A percentile compares a stretch with the other conserved stretches of the same genome.
These are phyloP conservation scores for Smithornis capensis DNA, from an alignment of 2,113 vertebrate species.

Conservation along the genomic window DNA sequence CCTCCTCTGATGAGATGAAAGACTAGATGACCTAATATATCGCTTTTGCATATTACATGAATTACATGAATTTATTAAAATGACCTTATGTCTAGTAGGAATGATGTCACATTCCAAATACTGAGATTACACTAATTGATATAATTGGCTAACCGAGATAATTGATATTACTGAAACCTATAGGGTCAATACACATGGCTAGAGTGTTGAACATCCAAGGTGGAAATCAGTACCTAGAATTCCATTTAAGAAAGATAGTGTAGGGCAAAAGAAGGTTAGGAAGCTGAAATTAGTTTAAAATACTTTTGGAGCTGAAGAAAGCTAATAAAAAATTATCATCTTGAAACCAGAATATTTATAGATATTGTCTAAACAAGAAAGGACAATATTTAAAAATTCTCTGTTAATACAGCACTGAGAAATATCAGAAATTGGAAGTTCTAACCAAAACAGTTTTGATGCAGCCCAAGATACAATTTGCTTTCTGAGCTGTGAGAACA, in stretches of 20 bases:
- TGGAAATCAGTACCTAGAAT: background rate
- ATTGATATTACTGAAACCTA: background rate
- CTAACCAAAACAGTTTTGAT: background rate
- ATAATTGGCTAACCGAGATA: background rate
- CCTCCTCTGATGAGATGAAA: background rate
- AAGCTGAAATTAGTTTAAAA: background rate
- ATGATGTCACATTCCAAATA: conserved; percentile 5
- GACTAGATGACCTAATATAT: background rate
- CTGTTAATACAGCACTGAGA: background rate
- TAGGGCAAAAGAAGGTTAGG: background rate
- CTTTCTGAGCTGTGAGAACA: background rate
- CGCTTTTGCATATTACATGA: background rate
- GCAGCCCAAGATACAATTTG: background rate
- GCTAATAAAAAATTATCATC: background rate
- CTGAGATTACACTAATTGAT: conserved; percentile 14
- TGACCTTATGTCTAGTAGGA: background rate
- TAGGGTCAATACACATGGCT: rapidly evolving
- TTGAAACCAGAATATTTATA: background rate
- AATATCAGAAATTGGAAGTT: background rate
- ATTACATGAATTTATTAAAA: background rate
- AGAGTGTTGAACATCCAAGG: background rate
- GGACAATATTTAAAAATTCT: background rate
- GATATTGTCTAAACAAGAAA: background rate
- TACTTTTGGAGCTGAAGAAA: background rate
- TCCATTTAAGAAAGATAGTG: background rate